Conservation (phyloP, 2,113 vertebrate species). For the Apteryx mantelli region DNA sequence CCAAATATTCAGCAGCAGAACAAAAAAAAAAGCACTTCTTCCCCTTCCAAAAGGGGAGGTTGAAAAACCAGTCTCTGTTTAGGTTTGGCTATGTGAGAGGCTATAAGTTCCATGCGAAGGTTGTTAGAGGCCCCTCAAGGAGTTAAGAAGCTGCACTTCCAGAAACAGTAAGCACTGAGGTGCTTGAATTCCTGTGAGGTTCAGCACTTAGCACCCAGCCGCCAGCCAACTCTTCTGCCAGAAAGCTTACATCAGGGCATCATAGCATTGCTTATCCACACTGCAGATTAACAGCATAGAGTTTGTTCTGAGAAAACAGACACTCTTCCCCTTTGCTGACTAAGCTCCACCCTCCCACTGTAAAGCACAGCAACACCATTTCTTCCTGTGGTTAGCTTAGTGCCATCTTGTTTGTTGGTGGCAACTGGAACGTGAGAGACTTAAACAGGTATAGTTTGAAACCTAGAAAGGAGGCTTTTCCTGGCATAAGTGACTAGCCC, state of each 20-base stretch:
- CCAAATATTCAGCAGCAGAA: background rate
- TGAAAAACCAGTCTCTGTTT: background rate
- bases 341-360: background rate
- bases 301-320: background rate
- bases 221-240: background rate
- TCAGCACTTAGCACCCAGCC: background rate
- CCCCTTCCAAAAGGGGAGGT: background rate
- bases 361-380: background rate
- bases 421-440: background rate
- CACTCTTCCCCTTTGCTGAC: background rate
- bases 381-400: background rate
- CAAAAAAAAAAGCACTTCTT: background rate
- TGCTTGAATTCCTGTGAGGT: background rate
- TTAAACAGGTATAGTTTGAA: background rate
- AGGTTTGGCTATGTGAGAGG: background rate
- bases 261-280: background rate
- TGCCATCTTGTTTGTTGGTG: background rate
- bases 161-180: background rate
- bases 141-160: background rate
- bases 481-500: background rate
- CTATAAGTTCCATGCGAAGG: background rate
- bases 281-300: background rate
- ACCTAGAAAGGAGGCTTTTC: background rate
- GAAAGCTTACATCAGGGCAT: background rate
- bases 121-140: background rate